Evolutionary conservation across 2,797 vertebrate genomes (phyloP).

Genomic region (Aeoliscus strigatus): DNA sequence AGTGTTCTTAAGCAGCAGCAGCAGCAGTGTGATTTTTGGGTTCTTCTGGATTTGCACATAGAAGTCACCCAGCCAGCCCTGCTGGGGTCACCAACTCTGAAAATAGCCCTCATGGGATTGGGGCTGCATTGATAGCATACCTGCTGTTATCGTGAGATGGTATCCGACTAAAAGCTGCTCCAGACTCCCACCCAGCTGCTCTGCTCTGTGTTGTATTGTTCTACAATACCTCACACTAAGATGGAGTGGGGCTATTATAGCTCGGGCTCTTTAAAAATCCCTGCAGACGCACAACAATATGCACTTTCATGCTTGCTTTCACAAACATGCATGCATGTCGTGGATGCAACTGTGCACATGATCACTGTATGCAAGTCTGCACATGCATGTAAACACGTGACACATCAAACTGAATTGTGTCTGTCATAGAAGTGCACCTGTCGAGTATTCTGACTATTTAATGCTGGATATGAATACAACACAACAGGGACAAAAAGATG

Average conservation of each 20-base stretch:
- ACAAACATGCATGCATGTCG: slow-evolving; percentile 24
- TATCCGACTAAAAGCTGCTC: slow-evolving; percentile 39
- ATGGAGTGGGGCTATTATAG: slow-evolving; percentile 64
- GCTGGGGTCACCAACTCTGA: slow-evolving; percentile 57
- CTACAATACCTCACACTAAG: slow-evolving; percentile 63
- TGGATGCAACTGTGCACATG: slow-evolving; percentile 28
- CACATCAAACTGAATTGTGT: slow-evolving; percentile 33
- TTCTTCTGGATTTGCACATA: slow-evolving; percentile 41
- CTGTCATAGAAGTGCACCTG: no score
- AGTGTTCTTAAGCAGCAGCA: slow-evolving; percentile 29
- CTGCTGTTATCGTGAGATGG: slow-evolving; percentile 60
- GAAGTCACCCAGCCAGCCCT: slow-evolving; percentile 47
- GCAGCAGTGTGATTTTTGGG: slow-evolving; percentile 17
- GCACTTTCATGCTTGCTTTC: slow-evolving; percentile 23
- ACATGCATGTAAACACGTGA: slow-evolving; percentile 12
- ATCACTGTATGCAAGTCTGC: slow-evolving; percentile 35
- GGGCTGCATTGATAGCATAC: slow-evolving; percentile 49
- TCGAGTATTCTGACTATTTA: no score
- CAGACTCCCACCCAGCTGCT: slow-evolving; percentile 40
- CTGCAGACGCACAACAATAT: slow-evolving; percentile 39
- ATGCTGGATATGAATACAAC: no score
- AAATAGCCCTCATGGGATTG: slow-evolving; percentile 51
- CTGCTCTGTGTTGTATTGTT: slow-evolving; percentile 46
- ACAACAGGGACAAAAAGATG: no score
- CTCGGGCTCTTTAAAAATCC: slow-evolving; percentile 52